Base-by-base conservation (phyloP, 2,888 invertebrate genomes). In the Lingula anatina region DNA sequence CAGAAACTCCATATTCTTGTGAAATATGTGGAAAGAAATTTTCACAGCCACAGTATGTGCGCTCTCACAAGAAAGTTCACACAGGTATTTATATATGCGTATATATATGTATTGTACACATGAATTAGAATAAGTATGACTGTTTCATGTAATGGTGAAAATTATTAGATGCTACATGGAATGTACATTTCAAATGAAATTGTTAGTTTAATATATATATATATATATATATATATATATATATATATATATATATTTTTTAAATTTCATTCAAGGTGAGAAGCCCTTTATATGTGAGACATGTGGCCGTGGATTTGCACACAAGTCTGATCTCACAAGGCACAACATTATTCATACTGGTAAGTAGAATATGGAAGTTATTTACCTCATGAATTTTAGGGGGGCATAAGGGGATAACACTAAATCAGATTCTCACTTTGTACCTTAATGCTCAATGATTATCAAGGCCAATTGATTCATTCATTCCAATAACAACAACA, bases 271-370 rank as follows among this genome's bases (percentile, higher is more conserved):
- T n/a, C n/a, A 56, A 73, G 73, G 73, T 24, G 72, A 71, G 44
- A 64, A 64, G 21, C 71, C 70, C 4, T 72, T 61, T 49, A 49
- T 54, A 23, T 74, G 74, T 64, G 56, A 59, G 7, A 53, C 56
- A 23, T 74, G 74, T 56, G 54, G 53, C 5, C 70, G 71, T 53
- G 55, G 56, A 2, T 74, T 74, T 59, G 68, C 70, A 36, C 69
- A 74, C 55, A 66, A 65, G 38, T 73, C 74, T 9, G 74, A 74
- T 54, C 59, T 70, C n/a, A 66, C 57, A 15, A 49, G 73, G 43
- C 73, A 73, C 48, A 63, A 64, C 51, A 67, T 66, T 18, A 68
- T 69, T 4, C 73, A 73, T 50, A 63, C 68, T 54, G 71, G 72
- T 70, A 52, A 54, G 53, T 53, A 5, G n/a, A 20, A n/a, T n/a